Conservation (phyloP, 2,113 vertebrate genomes). For the Taurulus bubalis region DNA sequence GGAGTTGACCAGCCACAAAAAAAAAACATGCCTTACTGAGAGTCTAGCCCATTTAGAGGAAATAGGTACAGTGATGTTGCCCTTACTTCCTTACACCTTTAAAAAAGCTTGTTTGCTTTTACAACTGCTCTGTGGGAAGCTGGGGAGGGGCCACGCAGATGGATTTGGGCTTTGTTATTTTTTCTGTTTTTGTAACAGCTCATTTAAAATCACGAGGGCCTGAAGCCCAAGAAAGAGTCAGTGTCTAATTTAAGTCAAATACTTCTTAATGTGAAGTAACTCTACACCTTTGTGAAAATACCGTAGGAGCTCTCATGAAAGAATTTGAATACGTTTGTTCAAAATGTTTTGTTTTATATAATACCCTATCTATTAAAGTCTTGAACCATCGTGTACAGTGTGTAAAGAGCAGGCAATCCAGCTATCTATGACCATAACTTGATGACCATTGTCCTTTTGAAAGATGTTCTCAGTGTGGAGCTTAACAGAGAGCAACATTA, state of each 20-base stretch:
- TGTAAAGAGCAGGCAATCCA: not conserved
- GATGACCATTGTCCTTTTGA: not conserved
- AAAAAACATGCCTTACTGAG: conserved; percentile 36
- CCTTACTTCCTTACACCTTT: conserved; percentile 65
- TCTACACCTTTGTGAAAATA: conserved; percentile 57
- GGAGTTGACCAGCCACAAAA: conserved; percentile 37
- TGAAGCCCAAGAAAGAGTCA: conserved; percentile 63
- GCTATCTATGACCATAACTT: not conserved
- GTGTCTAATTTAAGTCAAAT: conserved; percentile 69
- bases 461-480: conserved; percentile 33
- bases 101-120: conserved; percentile 77
- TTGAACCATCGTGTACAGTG: not conserved
- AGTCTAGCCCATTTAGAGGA: conserved; percentile 42
- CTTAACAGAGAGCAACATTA: conserved; percentile 44
- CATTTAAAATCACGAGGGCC: conserved; percentile 76
- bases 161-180: conserved; percentile 67
- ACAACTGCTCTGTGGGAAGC: conserved; percentile 70
- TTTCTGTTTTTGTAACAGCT: conserved; percentile 77
- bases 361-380: not conserved
- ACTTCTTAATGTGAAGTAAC: conserved; percentile 61
- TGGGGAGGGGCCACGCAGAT: conserved; percentile 63
- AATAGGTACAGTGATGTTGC: conserved; percentile 44
- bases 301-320: conserved; percentile 26
- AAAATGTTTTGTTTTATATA: conserved; percentile 9
- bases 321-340: conserved; percentile 20